Evolutionary conservation across 2,888 invertebrate species (phyloP).

Genomic region (Hymenopus coronatus): DNA sequence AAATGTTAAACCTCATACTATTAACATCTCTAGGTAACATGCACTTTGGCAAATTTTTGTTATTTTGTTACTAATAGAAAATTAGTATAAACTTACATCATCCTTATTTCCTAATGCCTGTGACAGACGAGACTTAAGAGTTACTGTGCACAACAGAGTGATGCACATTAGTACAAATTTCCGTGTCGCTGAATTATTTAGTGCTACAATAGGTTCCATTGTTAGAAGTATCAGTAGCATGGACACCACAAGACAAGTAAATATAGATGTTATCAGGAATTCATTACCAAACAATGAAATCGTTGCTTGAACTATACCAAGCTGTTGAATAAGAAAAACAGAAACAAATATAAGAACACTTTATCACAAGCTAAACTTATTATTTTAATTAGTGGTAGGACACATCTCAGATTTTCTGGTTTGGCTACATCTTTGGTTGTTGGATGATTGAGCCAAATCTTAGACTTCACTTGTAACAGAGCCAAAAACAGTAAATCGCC

Average conservation of each 20-base stretch:
- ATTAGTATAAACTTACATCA: conserved; percentile 40
- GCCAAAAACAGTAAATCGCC: too few relatives aligned
- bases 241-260: conserved; percentile 40
- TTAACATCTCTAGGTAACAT: too few relatives aligned
- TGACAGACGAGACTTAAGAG: conserved; percentile 49
- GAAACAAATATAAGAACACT: background rate
- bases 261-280: conserved; percentile 54
- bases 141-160: conserved; percentile 41
- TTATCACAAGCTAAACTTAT: too few relatives aligned
- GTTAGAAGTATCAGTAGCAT: conserved; percentile 37
- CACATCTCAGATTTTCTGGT: too few relatives aligned
- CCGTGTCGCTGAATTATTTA: conserved; percentile 29
- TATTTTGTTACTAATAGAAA: background rate
- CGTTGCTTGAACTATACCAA: conserved; percentile 45
- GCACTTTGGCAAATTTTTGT: too few relatives aligned
- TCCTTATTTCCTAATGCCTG: conserved; percentile 42
- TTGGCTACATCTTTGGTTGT: too few relatives aligned
- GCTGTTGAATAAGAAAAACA: conserved; percentile 41
- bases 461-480: too few relatives aligned
- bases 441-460: too few relatives aligned
- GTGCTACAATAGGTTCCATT: conserved; percentile 31
- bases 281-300: conserved; percentile 57
- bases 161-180: conserved; percentile 36
- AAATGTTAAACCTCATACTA: too few relatives aligned
- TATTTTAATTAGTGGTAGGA: too few relatives aligned